phyloP scores from a whole-genome alignment of 2,888 invertebrate species.

The Phorcus lineatus region DNA sequence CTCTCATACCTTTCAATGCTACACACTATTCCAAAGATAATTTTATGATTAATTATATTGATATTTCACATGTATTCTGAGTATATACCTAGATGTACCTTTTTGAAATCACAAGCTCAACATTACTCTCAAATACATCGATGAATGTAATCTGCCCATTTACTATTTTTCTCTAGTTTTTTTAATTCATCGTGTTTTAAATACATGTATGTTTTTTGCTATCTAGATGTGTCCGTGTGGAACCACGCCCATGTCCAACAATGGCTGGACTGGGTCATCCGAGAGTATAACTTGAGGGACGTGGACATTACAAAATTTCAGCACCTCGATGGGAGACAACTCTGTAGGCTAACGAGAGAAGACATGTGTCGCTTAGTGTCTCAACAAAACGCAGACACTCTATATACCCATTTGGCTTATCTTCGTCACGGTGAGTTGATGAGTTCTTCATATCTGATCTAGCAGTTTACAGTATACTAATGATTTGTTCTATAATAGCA shows the following conservation, averaged over 20 bases:
- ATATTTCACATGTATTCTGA: too few relatives aligned
- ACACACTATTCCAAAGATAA: too few relatives aligned
- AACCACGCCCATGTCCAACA: constrained; percentile 65
- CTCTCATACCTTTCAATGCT: too few relatives aligned
- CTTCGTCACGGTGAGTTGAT: constrained; percentile 57
- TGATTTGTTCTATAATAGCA: too few relatives aligned
- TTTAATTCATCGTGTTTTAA: not conserved
- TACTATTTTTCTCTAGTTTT: too few relatives aligned
- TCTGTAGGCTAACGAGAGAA: constrained; percentile 69
- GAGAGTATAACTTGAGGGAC: constrained; percentile 65
- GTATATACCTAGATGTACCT: not conserved
- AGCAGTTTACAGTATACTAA: too few relatives aligned
- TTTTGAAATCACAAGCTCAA: too few relatives aligned
- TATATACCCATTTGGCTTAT: constrained; percentile 66
- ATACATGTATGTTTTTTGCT: not conserved
- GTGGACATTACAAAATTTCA: constrained; percentile 66
- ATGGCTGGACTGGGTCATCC: constrained; percentile 72
- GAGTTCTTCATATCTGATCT: not conserved
- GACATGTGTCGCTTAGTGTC: constrained; percentile 65
- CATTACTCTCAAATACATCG: too few relatives aligned
- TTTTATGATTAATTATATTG: too few relatives aligned
- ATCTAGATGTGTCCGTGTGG: constrained; percentile 70
- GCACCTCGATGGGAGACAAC: constrained; percentile 64
- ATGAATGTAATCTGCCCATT: too few relatives aligned
- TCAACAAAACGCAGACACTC: constrained; percentile 66